A percentile compares a stretch with the other conserved stretches of the same genome.
phyloP scores from a whole-genome alignment of 2,113 vertebrate genomes.

The Phyllopteryx taeniolatus region DNA sequence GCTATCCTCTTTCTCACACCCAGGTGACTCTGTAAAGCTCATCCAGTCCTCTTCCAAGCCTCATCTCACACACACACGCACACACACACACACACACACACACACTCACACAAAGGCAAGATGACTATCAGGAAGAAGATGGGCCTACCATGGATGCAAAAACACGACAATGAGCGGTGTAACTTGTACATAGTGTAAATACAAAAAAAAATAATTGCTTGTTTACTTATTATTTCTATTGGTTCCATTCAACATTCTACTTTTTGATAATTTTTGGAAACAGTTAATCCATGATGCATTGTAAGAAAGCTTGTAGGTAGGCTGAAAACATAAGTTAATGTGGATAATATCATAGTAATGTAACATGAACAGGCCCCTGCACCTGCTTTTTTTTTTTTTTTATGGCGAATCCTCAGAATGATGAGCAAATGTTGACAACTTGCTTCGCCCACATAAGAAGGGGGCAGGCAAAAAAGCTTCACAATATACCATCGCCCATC shows the following conservation, averaged over 20 bases:
- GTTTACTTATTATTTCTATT: conserved; percentile 84
- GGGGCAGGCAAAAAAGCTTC: too few species aligned
- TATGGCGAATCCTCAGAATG: not conserved
- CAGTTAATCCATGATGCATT: conserved; percentile 42
- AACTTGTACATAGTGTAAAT: conserved; percentile 96
- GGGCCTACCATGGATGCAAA: conserved; percentile 67
- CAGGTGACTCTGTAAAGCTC: conserved; percentile 27
- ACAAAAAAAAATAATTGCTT: conserved; percentile 81
- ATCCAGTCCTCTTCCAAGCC: conserved; percentile 46
- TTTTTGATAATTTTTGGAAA: conserved; percentile 62
- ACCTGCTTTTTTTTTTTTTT: not conserved
- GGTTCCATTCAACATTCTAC: conserved; percentile 64
- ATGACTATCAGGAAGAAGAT: conserved; percentile 34
- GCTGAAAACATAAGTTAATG: conserved; percentile 23
- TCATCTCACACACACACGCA: conserved; percentile 7
- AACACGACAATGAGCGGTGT: conserved; percentile 35
- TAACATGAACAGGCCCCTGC: not conserved
- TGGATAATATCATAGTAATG: conserved; percentile 26
- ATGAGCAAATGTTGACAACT: not conserved
- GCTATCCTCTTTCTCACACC: not conserved
- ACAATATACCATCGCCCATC: too few species aligned
- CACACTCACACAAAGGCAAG: conserved; percentile 17
- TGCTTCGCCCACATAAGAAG: not conserved
- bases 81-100: conserved; percentile 3
- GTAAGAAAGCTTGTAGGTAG: conserved; percentile 52